Evolutionary conservation across 2,888 invertebrate genomes (phyloP).

Genomic region (Antitype chi): DNA sequence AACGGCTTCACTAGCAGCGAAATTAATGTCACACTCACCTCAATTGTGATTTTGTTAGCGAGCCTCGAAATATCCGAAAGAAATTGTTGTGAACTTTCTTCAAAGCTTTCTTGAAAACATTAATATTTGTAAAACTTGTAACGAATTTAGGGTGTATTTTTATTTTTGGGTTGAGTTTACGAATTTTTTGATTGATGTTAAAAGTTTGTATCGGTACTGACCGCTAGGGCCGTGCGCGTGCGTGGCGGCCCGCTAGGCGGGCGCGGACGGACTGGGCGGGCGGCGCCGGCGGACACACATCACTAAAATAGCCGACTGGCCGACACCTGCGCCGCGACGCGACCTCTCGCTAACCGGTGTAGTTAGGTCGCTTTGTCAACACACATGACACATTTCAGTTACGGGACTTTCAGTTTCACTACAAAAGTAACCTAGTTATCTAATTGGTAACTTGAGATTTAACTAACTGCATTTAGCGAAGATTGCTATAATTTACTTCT

Average conservation of each 20-base stretch:
- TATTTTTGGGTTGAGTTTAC: slow-evolving; percentile 24
- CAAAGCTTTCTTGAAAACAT: slow-evolving; percentile 11
- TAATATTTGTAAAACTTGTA: slow-evolving; percentile 5
- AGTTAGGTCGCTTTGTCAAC: slow-evolving; percentile 82
- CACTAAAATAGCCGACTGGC: slow-evolving; percentile 83
- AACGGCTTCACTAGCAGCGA: slow-evolving; percentile 70
- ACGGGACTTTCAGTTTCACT: slow-evolving; percentile 48
- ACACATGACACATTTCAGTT: slow-evolving; percentile 72
- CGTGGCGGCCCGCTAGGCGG: slow-evolving; percentile 73
- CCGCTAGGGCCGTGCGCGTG: slow-evolving; percentile 60
- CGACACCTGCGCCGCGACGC: slow-evolving; percentile 87
- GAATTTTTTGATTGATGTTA: slow-evolving; percentile 55
- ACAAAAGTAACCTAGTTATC: slow-evolving; percentile 35
- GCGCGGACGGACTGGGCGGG: slow-evolving; percentile 83
- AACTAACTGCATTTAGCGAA: neutral
- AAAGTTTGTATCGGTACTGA: slow-evolving; percentile 48
- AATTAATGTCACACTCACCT: slow-evolving; percentile 80
- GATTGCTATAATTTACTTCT: neutral
- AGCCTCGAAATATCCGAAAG: slow-evolving; percentile 63
- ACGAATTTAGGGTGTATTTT: slow-evolving; percentile 21
- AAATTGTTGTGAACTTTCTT: slow-evolving; percentile 46
- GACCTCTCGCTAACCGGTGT: slow-evolving; percentile 80
- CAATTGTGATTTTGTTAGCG: slow-evolving; percentile 68
- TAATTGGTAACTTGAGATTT: slow-evolving; percentile 29
- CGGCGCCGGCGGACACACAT: slow-evolving; percentile 75